Base-by-base conservation (phyloP, 2,888 invertebrate genomes). In the Poecilobothrus nobilitatus region DNA sequence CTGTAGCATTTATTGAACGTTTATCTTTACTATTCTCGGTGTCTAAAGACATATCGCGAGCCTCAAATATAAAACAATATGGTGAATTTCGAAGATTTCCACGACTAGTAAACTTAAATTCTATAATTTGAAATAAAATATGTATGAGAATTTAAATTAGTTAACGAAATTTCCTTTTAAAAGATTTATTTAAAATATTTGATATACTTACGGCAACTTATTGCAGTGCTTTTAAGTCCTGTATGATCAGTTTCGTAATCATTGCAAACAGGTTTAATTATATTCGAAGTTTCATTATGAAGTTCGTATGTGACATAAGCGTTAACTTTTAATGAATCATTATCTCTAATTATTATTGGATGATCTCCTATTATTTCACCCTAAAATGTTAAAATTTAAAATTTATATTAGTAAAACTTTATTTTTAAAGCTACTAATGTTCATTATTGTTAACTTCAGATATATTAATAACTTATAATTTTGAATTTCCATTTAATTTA, bases 21-120 rank as follows among this genome's bases (percentile, higher is more conserved):
- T 74, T 72, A 7, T 73, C 72, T 61, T 71, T 73, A 20, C 10
- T 65, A 37, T 65, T 33, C 5, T 65, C 65, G 3, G 67, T 70
- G 68, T 81, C 75, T 21, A 86, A 77, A 18, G 85, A 81, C 71
- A 82, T 81, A 74, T 87, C 87, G 27, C 79, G 84, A 7, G 86
- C 83, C 74, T 84, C 83, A 63, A 87, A 76, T 1, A 80, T 76
- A 61, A 86, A 82, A 68, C 81, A 83, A 75, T 86, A 86, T 2
- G 84, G 84, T 27, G 76, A 73, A 44, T 74, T 73, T 4, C 77
- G 75, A 12, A 81, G 73, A 63, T 80, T 75, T 4, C 81, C 81
- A 70, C 74, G 76, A 2, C 80, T 76, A 4, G 77, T 72, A 71
- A 80, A 80, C n/a, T 75, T 71, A 0, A 81, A 73, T 72, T 81